These are phyloP conservation scores for Neuroscelio doddi DNA, from an alignment of 2,888 invertebrate genomes.

Conservation along the genomic window DNA sequence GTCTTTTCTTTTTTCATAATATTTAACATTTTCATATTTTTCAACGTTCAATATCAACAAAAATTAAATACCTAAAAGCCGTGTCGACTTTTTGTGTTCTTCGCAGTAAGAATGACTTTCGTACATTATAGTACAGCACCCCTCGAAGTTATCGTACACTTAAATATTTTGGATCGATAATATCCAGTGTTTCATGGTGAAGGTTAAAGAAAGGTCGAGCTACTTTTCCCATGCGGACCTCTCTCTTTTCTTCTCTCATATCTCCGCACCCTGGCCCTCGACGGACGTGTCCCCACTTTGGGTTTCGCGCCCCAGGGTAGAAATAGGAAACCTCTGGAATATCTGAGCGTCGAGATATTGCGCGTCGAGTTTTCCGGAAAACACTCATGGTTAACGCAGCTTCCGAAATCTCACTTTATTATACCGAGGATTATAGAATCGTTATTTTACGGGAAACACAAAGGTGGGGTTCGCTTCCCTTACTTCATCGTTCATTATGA, in stretches of 20 bases:
- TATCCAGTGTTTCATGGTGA: conserved; percentile 61
- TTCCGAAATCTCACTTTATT: conserved; percentile 39
- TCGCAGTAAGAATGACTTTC: conserved; percentile 25
- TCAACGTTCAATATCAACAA: too few relatives aligned
- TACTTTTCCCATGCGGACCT: conserved; percentile 59
- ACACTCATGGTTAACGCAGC: conserved; percentile 36
- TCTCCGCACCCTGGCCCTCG: conserved; percentile 47
- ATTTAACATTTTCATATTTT: too few relatives aligned
- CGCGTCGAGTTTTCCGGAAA: conserved; percentile 37
- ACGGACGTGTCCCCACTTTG: conserved; percentile 40
- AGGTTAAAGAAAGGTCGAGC: conserved; percentile 61
- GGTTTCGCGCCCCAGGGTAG: conserved; percentile 47
- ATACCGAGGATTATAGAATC: conserved; percentile 58
- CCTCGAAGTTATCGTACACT: conserved; percentile 44
- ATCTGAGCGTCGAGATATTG: conserved; percentile 55
- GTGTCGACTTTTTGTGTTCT: conserved; percentile 14
- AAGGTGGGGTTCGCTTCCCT: conserved; percentile 33
- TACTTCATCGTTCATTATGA: conserved; percentile 14
- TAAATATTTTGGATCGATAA: conserved; percentile 61
- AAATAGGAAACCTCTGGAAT: conserved; percentile 61
- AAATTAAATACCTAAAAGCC: conserved; percentile 11
- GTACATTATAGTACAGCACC: conserved; percentile 31
- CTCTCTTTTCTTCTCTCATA: conserved; percentile 54
- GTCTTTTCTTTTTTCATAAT: too few relatives aligned
- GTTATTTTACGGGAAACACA: conserved; percentile 57